Base-by-base conservation (phyloP, 2,888 invertebrate species). In the Drosophila cyrtoloma region DNA sequence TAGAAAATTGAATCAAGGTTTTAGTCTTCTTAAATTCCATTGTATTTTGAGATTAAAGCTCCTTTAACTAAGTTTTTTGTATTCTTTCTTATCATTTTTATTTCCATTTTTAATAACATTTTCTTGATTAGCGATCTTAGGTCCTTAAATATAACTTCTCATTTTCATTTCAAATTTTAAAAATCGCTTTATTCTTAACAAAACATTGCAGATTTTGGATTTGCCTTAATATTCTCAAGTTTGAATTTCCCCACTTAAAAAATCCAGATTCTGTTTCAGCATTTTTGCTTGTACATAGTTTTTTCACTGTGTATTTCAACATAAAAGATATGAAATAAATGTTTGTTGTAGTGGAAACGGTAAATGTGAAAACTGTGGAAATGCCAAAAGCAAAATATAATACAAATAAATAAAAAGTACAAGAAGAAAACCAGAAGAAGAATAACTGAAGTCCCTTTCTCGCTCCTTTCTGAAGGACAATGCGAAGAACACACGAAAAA, bases 361-460 rank as follows among this genome's bases (percentile, higher is more conserved):
- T 64, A 69, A 70, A 83, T 74, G 71, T 74, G 66, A 59, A 50
- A 74, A 68, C 74, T 70, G 63, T 63, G 61, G 47, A 16, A 71
- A 57, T 61, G 67, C 61, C 87, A 66, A 65, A 81, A 81, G 77
- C 60, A 61, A 65, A 81, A 78, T 72, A 72, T 66, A 86, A 81
- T 81, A 64, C 52, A 75, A 83, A 81, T 72, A 68, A 68, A 47
- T 26, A 37, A 55, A 65, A 82, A 77, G 32, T 33, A 33, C 2
- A 28, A 26, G 7, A 53, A 50, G 55, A 56, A 30, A 35, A 35
- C 35, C n/a, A 7, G 22, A 53, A 26, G 22, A 51, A 57, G 47
- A 59, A 30, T 35, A 53, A 10, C n/a, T 16, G 16, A 35, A 35
- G 22, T 4, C 16, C 9, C 56, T 47, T 28, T 32, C 56, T 5